Evolutionary conservation across 2,113 vertebrate species (phyloP).

Genomic region (Cygnus buccinator): DNA sequence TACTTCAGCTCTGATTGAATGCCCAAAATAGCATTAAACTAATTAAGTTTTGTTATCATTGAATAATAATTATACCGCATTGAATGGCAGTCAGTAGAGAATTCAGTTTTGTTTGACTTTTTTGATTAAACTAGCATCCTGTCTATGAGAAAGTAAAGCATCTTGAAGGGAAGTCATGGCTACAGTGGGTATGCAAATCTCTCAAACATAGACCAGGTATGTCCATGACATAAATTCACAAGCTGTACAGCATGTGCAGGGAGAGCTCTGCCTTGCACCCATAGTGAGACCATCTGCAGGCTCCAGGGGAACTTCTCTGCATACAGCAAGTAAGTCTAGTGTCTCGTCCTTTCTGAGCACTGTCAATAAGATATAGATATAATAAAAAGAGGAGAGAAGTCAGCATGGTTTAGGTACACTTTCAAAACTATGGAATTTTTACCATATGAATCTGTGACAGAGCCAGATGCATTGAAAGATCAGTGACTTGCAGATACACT

Average conservation of each 20-base stretch:
- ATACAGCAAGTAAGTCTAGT: neutral
- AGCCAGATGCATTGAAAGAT: neutral
- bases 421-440: neutral
- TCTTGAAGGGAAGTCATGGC: neutral
- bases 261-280: neutral
- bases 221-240: neutral
- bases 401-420: neutral
- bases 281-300: neutral
- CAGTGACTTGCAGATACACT: neutral
- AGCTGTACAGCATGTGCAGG: too few species aligned
- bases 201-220: neutral
- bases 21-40: constrained; percentile 18
- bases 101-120: neutral
- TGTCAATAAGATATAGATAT: neutral
- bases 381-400: neutral
- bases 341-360: neutral
- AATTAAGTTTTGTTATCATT: neutral
- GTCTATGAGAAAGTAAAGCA: neutral
- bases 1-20: neutral
- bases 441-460: neutral
- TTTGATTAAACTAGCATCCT: neutral
- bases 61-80: neutral
- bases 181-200: neutral
- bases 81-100: neutral
- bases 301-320: neutral